Evolutionary conservation across 2,888 invertebrate genomes (phyloP).

Genomic region (Teleiodes luculella): DNA sequence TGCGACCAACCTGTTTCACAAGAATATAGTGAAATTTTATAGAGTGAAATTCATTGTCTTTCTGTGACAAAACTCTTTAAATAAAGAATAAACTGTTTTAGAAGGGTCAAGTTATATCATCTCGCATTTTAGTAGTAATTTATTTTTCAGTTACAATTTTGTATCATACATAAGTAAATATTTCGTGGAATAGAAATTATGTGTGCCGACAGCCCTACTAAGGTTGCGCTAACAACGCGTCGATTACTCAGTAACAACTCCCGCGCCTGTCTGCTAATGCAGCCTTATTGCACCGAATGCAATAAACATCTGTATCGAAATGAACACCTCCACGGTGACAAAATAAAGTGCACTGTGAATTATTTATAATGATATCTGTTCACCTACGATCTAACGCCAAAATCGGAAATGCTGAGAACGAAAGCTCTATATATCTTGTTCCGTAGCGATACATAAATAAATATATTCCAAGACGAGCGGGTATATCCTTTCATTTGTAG

Average conservation of each 20-base stretch:
- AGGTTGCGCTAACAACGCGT: conserved; percentile 18
- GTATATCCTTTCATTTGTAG: too few species aligned
- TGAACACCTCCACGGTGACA: conserved; percentile 30
- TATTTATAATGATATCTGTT: conserved; percentile 24
- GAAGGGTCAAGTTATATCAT: too few species aligned
- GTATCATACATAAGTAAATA: not conserved
- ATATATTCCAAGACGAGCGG: too few species aligned
- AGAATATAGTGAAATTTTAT: too few species aligned
- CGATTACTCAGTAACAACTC: conserved; percentile 45
- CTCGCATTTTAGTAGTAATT: too few species aligned
- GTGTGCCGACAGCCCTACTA: conserved; percentile 20
- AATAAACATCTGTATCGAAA: conserved; percentile 38
- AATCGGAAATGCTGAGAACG: conserved; percentile 1
- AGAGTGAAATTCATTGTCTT: too few species aligned
- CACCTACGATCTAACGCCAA: conserved; percentile 5
- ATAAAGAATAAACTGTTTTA: too few species aligned
- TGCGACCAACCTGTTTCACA: too few species aligned
- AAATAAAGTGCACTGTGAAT: conserved; percentile 20
- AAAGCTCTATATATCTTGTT: not conserved
- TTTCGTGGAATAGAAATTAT: not conserved
- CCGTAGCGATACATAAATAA: too few species aligned
- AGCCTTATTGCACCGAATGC: conserved; percentile 34
- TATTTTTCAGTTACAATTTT: not conserved
- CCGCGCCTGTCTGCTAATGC: conserved; percentile 39
- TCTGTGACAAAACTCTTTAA: too few species aligned